phyloP scores from a whole-genome alignment of 2,113 vertebrate genomes.

The Equus quagga region DNA sequence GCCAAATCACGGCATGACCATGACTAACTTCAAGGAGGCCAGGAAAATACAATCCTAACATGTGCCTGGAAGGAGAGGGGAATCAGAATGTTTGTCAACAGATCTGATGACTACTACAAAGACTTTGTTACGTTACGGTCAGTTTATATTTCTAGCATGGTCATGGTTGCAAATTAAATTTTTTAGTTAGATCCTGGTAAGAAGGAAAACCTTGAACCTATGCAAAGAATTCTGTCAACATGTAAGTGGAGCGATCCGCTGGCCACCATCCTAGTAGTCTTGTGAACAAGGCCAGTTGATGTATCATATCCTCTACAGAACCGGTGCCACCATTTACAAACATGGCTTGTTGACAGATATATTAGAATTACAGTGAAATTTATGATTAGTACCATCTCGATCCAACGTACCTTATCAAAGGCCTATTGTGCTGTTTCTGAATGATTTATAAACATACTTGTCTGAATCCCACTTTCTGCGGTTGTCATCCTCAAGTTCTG shows the following conservation, averaged over 20 bases:
- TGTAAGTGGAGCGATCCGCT: background rate
- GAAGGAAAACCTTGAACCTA: background rate
- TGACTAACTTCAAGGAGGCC: background rate
- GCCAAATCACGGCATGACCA: background rate
- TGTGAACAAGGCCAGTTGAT: background rate
- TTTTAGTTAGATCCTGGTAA: background rate
- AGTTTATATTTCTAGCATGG: background rate
- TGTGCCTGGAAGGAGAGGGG: background rate
- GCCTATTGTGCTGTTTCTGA: background rate
- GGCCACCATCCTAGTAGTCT: background rate
- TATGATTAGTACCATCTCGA: background rate
- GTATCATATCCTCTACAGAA: background rate
- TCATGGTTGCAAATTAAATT: background rate
- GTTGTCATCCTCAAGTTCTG: constrained; percentile 1
- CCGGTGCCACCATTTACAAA: background rate
- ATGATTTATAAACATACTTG: background rate
- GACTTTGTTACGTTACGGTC: background rate
- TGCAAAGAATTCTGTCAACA: background rate
- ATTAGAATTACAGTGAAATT: background rate
- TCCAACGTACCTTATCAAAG: background rate
- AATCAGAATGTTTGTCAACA: background rate
- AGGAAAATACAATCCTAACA: background rate
- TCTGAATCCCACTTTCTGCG: background rate
- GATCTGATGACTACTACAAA: background rate
- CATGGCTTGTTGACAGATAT: background rate